Conservation (phyloP, 1,140 invertebrate genomes). For the Microplitis mediator region DNA sequence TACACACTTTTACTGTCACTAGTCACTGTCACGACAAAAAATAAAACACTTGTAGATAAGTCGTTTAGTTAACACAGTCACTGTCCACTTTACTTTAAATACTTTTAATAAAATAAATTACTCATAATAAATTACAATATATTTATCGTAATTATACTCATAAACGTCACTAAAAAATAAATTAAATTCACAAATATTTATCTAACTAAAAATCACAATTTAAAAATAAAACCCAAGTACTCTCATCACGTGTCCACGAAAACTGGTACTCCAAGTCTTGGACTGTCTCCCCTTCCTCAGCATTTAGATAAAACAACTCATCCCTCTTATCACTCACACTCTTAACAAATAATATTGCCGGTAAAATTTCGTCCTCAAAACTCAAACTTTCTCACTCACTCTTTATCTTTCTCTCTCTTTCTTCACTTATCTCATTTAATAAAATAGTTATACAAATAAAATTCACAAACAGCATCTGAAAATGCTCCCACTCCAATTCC, state of each 20-base stretch:
- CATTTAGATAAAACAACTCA: slow-evolving; percentile 12
- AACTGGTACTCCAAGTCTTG: slow-evolving; percentile 30
- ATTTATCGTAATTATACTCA: no score
- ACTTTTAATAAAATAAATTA: no score
- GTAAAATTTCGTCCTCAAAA: no score
- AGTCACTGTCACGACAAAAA: no score
- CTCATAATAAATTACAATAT: no score
- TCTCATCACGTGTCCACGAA: slow-evolving; percentile 39
- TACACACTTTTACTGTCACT: no score
- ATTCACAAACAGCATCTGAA: background rate
- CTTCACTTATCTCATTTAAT: no score
- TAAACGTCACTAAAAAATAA: background rate
- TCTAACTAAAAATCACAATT: background rate
- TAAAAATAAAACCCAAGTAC: slow-evolving; percentile 21
- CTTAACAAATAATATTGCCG: background rate
- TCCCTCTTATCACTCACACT: slow-evolving; percentile 19
- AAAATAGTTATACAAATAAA: background rate
- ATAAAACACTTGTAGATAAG: no score
- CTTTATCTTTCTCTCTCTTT: no score
- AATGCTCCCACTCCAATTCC: background rate
- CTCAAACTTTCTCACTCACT: no score
- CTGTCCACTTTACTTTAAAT: background rate
- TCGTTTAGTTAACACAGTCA: no score
- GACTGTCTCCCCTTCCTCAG: slow-evolving; percentile 5
- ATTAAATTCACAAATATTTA: background rate